Conservation (phyloP, 1,140 invertebrate species). For the Rhagoletis pomonella region DNA sequence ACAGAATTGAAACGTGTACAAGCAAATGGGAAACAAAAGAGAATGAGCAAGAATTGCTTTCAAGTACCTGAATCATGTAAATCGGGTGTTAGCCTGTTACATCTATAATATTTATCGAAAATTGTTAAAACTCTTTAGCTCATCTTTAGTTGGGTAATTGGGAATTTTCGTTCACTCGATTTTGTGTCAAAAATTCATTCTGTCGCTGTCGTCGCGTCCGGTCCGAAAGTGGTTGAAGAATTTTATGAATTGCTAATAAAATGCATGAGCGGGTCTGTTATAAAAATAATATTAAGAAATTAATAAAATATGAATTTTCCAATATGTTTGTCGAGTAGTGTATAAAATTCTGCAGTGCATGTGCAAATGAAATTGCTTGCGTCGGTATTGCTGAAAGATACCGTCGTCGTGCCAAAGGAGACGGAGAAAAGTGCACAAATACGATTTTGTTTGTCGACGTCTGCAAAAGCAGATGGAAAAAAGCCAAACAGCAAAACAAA, state of each 20-base stretch:
- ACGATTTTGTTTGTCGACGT: constrained; percentile 51
- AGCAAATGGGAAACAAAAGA: too few species aligned
- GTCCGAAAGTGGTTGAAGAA: not conserved
- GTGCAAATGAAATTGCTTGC: not conserved
- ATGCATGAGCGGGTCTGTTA: not conserved
- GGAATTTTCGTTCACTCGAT: not conserved
- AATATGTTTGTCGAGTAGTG: not conserved
- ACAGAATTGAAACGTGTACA: too few species aligned
- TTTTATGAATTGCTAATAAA: not conserved
- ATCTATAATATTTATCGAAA: too few species aligned
- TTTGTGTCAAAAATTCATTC: not conserved
- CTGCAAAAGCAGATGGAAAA: constrained; percentile 40
- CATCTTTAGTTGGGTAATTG: not conserved
- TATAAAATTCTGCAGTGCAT: not conserved
- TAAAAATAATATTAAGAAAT: too few species aligned
- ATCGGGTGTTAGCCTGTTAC: too few species aligned
- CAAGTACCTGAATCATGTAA: too few species aligned
- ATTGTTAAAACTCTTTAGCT: too few species aligned
- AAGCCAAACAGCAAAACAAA: constrained; percentile 9
- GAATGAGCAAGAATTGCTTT: too few species aligned
- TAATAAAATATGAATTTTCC: not conserved
- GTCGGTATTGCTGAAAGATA: not conserved
- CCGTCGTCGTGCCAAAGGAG: not conserved
- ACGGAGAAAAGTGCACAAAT: not conserved
- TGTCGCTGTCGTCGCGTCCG: not conserved